phyloP scores from a whole-genome alignment of 2,888 invertebrate genomes.

The Andrena bucephala region DNA sequence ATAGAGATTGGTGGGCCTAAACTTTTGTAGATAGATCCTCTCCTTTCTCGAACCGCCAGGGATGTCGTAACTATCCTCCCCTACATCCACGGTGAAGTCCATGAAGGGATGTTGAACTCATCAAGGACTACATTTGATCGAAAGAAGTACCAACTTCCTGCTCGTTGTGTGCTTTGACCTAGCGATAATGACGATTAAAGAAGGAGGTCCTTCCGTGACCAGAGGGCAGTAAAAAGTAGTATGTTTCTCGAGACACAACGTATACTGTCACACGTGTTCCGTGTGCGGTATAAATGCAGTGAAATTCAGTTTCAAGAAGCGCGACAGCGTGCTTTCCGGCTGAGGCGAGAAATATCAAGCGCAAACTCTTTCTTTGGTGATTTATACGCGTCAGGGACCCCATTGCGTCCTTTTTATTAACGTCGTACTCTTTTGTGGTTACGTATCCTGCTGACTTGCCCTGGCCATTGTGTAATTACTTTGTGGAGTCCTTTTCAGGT shows the following conservation, averaged over 20 bases:
- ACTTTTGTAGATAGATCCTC: background rate
- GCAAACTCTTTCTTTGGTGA: background rate
- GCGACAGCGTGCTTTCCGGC: background rate
- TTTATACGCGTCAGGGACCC: background rate
- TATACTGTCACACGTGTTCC: background rate
- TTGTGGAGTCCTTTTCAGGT: background rate
- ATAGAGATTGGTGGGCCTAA: background rate
- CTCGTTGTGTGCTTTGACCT: background rate
- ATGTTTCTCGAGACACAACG: background rate
- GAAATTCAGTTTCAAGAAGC: constrained; percentile 11
- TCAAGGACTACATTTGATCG: background rate
- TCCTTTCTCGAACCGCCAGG: constrained; percentile 6
- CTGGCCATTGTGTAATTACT: background rate
- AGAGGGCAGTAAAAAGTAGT: constrained; percentile 14
- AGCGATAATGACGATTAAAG: constrained; percentile 14
- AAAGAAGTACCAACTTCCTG: constrained; percentile 1
- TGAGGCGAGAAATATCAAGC: background rate
- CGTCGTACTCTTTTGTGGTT: background rate
- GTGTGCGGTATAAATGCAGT: background rate
- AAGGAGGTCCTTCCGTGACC: background rate
- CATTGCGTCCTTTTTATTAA: background rate
- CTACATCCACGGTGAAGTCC: background rate
- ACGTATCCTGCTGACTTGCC: background rate
- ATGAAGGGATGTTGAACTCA: background rate
- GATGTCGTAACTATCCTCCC: constrained; percentile 19